Conservation (phyloP, 2,888 invertebrate genomes). For the Cosmorhoe ocellata region DNA sequence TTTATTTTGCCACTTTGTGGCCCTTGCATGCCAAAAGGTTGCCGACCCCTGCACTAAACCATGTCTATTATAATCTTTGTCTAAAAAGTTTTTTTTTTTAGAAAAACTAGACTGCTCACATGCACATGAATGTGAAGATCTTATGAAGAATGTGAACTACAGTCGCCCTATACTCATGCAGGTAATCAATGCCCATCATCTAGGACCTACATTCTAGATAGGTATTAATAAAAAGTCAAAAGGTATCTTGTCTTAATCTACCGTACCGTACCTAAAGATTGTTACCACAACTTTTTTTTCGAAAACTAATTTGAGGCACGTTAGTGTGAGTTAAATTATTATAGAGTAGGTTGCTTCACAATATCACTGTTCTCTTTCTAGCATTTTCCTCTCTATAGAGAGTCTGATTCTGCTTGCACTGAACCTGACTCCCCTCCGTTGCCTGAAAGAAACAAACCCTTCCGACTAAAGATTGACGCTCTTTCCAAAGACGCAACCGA, state of each 20-base stretch:
- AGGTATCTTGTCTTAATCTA: too few species aligned
- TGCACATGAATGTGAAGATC: constrained; percentile 48
- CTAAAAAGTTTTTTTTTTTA: constrained; percentile 49
- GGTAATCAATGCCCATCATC: constrained; percentile 79
- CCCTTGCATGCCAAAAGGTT: too few species aligned
- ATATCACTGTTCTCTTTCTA: constrained; percentile 69
- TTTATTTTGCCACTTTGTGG: too few species aligned
- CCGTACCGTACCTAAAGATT: too few species aligned
- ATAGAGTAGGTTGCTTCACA: too few species aligned
- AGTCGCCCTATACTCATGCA: constrained; percentile 92
- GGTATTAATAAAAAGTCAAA: too few species aligned
- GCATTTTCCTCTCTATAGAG: constrained; percentile 96
- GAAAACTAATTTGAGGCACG: too few species aligned
- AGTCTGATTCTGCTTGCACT: constrained; percentile 91
- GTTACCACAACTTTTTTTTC: too few species aligned
- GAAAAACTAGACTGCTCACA: constrained; percentile 57
- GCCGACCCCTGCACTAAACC: too few species aligned
- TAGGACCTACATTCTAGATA: too few species aligned
- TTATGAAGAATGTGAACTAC: constrained; percentile 76
- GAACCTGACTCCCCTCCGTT: constrained; percentile 91
- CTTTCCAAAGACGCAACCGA: constrained; percentile 91
- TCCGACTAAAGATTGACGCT: constrained; percentile 92
- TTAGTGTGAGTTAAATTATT: too few species aligned
- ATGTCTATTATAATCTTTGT: too few species aligned
- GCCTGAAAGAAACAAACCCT: constrained; percentile 86